These are phyloP conservation scores for Macrosoma leucophasiata DNA, from an alignment of 2,888 invertebrate genomes.

Conservation along the genomic window DNA sequence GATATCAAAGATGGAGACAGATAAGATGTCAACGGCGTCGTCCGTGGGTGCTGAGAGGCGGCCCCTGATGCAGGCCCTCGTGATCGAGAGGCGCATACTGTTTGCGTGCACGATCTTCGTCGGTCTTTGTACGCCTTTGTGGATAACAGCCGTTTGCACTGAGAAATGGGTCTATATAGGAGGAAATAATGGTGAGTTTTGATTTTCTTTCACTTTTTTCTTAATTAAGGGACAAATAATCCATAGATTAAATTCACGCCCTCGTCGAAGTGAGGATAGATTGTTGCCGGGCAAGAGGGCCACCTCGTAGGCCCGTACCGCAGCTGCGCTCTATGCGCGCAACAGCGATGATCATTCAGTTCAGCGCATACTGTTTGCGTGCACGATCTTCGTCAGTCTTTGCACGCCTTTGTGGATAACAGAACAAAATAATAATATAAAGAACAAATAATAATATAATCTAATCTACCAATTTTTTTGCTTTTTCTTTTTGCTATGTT, in stretches of 20 bases:
- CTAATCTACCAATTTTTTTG: no score
- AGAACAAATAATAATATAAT: no score
- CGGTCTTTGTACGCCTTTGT: constrained; percentile 79
- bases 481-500: no score
- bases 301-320: no score
- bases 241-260: no score
- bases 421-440: no score
- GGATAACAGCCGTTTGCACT: constrained; percentile 84
- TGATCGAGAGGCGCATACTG: constrained; percentile 83
- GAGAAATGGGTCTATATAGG: constrained; percentile 82
- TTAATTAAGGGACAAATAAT: no score
- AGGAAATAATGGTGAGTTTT: constrained; percentile 53
- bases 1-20: constrained; percentile 65
- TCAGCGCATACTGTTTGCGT: constrained; percentile 81
- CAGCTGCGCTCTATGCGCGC: no score
- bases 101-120: constrained; percentile 81
- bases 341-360: no score
- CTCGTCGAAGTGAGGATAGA: no score
- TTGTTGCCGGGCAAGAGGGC: no score
- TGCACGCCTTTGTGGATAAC: constrained; percentile 82
- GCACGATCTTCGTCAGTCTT: constrained; percentile 80
- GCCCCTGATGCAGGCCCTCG: constrained; percentile 76
- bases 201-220: no score
- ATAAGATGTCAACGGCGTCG: constrained; percentile 78
- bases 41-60: constrained; percentile 77